A percentile compares a stretch with the other conserved stretches of the same genome.
These are phyloP conservation scores for Pilophorus perplexus DNA, from an alignment of 2,888 invertebrate species.

Conservation along the genomic window DNA sequence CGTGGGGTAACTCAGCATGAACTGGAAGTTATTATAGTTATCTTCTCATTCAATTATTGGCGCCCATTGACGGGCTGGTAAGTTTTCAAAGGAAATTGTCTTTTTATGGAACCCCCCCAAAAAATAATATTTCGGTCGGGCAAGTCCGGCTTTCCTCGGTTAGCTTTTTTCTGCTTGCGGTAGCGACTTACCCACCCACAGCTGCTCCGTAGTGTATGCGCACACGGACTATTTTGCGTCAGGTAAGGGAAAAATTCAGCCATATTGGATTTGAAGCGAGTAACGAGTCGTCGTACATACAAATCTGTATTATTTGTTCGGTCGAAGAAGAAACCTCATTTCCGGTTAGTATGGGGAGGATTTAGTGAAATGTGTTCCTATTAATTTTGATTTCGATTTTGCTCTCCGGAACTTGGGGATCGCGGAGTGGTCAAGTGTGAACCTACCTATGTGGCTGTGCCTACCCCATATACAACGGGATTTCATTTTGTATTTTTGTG, in stretches of 20 bases:
- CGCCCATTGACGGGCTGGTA: no score
- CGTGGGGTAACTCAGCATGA: no score
- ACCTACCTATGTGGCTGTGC: constrained; percentile 33
- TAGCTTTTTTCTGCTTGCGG: neutral
- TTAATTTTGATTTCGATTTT: neutral
- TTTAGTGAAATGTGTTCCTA: neutral
- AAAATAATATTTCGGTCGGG: neutral
- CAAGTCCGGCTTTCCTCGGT: constrained; percentile 1
- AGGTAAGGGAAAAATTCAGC: constrained; percentile 49
- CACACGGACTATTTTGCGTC: constrained; percentile 50
- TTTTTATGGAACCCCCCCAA: no score
- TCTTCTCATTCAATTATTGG: no score
- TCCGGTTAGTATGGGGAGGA: constrained; percentile 24
- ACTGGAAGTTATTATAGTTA: no score
- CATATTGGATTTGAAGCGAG: constrained; percentile 50
- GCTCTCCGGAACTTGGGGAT: neutral
- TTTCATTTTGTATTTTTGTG: constrained; percentile 19
- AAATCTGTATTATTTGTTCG: constrained; percentile 31
- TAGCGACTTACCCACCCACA: constrained; percentile 25
- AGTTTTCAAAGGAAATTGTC: no score
- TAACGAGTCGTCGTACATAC: constrained; percentile 42
- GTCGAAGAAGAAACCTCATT: constrained; percentile 10
- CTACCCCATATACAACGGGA: constrained; percentile 28
- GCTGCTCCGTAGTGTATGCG: constrained; percentile 49
- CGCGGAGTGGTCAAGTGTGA: constrained; percentile 34